Evolutionary conservation across 2,888 invertebrate genomes (phyloP), one percentile per base, ranked within the genome.

Genomic region (Stegophylla sp.): DNA sequence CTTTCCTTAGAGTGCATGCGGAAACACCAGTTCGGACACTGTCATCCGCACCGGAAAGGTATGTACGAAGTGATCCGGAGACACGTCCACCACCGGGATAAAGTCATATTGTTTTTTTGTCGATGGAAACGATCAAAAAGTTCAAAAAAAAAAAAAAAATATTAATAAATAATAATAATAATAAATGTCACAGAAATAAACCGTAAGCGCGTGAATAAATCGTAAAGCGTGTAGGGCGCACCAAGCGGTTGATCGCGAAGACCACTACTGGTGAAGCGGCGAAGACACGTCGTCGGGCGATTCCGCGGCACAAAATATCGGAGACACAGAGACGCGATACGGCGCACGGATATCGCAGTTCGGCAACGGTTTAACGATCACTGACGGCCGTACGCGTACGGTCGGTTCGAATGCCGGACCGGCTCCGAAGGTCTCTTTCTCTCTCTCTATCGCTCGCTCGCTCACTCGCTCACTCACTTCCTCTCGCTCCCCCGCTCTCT

Each of bases 21-120:
- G 34, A 34, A 34, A 34, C 34, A 34, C 34, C 34, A n/a, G 34
- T 5, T 7, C 34, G 7, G 59, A n/a, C n/a, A 34, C 51, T n/a
- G 63, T 82, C 77, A 74, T 17, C 79, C 69, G 48, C 69, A 51
- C 34, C 61, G 26, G 71, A 51, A 79, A 43, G 61, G 69, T 0
- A 45, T 53, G 79, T 69, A 76, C 41, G 53, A 20, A 41, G 75
- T 26, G 15, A 64, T 51, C n/a, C 75, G 75, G 63, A 63, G 63
- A 17, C 63, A 51, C 34, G 63, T 75, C 63, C 63, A 64, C 20
- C 74, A 34, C 26, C 26, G 75, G 7, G 17, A 15, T 4, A 20
- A 17, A 41, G 20, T 51, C 75, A 64, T 74, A 20, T 34, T 45
- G 15, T 9, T 9, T 1, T 2, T 2, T 5, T 5, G 51, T 15